Conservation (phyloP, 2,888 invertebrate genomes). For the Exocentrus adspersus region DNA sequence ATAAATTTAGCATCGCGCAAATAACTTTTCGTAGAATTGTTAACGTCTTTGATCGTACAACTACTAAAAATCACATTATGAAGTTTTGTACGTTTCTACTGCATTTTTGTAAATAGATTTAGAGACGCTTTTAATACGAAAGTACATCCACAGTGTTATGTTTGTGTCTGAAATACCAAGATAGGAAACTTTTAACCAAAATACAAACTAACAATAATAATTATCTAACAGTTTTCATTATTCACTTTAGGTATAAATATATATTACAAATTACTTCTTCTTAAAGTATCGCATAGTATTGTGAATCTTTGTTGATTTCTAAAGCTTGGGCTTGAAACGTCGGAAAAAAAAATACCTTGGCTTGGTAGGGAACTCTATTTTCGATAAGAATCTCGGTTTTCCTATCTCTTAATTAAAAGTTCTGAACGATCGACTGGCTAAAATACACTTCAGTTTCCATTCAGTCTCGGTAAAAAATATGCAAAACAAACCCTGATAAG, state of each 20-base stretch:
- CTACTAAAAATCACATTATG: neutral
- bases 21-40: neutral
- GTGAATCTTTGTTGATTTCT: neutral
- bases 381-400: constrained; percentile 1
- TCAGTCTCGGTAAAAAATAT: constrained; percentile 30
- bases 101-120: neutral
- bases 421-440: neutral
- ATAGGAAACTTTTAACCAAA: too few species aligned
- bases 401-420: neutral
- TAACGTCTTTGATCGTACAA: neutral
- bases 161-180: too few species aligned
- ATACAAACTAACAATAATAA: too few species aligned
- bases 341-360: neutral
- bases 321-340: neutral
- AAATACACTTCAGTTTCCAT: constrained; percentile 3
- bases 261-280: too few species aligned
- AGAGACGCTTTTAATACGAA: neutral
- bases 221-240: too few species aligned
- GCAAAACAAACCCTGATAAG: constrained; percentile 33
- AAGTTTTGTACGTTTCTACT: neutral
- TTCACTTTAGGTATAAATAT: too few species aligned
- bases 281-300: too few species aligned
- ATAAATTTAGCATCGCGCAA: constrained; percentile 4
- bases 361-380: neutral
- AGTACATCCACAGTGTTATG: neutral